Base-by-base conservation (phyloP, 2,113 vertebrate genomes). In the Leptocoma aspasia region DNA sequence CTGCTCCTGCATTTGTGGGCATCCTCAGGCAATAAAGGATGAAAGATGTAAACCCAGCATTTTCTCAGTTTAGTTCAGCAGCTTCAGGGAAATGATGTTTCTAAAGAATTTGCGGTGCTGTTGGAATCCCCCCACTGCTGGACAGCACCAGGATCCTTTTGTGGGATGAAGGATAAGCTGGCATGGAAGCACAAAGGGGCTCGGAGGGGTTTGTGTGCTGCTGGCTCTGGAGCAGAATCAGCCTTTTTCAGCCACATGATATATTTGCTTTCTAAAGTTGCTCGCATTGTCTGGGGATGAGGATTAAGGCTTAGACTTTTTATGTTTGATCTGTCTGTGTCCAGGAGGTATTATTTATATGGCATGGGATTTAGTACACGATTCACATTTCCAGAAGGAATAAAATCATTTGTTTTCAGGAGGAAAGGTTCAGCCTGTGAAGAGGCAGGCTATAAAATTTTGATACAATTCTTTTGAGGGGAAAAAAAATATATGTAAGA, bases 321-420 rank as follows among this genome's bases (percentile, higher is more conserved):
- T 85, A 49, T 92, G 89, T 97, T 95, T 95, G 93, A 95, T 95
- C 91, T 95, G 81, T 95, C 86, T 92, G 68, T 90, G 90, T 96
- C 96, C 94, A 94, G 93, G 59, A 96, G 90, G 93, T 94, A 88
- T 92, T 92, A 95, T 92, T 91, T 92, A 66, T 92, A 59, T 82
- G 63, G 84, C 39, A 27, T 91, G 91, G 91, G 91, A 96, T 95
- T 97, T 92, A 95, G 77, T 73, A 69, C 63, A 89, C 5, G 59
- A 80, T 85, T 92, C 91, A 77, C 50, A 47, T 82, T 90, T 94
- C 93, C 87, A 88, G 66, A 76, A 94, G 61, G 94, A 95, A 82
- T 72, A 82, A 87, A 92, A 87, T 82, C 8, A 57, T 79, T 95
- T 95, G 78, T 85, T 96, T 96, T 78, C 80, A 37, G 52, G 50